Conservation (phyloP, 2,888 invertebrate genomes). For the Balanococcus diminutus region DNA sequence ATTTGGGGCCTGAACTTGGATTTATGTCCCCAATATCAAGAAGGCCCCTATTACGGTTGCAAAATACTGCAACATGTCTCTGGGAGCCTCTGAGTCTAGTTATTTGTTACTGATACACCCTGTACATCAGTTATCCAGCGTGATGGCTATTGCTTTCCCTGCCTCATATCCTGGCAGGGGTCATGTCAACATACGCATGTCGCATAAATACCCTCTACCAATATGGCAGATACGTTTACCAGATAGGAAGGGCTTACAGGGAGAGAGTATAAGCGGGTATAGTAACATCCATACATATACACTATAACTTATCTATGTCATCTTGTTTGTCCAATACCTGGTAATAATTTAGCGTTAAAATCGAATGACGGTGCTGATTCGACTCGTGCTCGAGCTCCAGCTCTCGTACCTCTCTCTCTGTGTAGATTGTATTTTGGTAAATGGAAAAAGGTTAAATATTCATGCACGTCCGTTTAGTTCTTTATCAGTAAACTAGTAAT, state of each 20-base stretch:
- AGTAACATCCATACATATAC: no score
- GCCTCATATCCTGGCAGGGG: no score
- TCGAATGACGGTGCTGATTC: background rate
- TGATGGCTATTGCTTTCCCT: background rate
- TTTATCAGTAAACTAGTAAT: constrained; percentile 32
- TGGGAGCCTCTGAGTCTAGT: no score
- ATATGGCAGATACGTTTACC: background rate
- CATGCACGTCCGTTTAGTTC: constrained; percentile 27
- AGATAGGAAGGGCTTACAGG: background rate
- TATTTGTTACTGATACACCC: no score
- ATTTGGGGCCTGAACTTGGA: no score
- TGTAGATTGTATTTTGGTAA: background rate
- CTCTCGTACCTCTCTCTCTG: background rate
- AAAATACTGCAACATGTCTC: background rate
- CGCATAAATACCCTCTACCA: background rate
- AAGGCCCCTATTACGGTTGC: no score
- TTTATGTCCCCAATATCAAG: no score
- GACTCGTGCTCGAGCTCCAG: background rate
- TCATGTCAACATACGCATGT: background rate
- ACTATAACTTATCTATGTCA: constrained; percentile 7
- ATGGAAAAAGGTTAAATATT: constrained; percentile 19
- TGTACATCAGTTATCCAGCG: background rate
- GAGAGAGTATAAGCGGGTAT: no score
- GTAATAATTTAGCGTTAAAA: constrained; percentile 26
- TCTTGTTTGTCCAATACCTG: constrained; percentile 17